A percentile compares a stretch with the other conserved stretches of the same genome.
phyloP scores from a whole-genome alignment of 2,113 vertebrate genomes.

The Brachirus orientalis region DNA sequence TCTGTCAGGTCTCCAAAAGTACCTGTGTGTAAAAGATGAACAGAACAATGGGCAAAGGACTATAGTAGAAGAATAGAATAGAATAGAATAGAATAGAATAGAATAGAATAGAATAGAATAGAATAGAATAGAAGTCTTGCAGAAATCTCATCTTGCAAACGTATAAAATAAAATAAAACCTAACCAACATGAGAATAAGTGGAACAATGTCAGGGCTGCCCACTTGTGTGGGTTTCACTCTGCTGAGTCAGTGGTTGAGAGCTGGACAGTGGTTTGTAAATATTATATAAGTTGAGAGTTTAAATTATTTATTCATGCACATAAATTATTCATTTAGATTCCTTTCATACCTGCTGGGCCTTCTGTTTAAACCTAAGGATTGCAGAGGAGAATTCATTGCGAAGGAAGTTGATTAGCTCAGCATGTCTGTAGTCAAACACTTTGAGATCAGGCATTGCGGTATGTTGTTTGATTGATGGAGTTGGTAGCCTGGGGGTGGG shows the following conservation, averaged over 20 bases:
- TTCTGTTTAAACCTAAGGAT: conserved; percentile 1
- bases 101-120: too few relatives aligned
- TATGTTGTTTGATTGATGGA: conserved; percentile 57
- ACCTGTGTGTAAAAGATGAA: conserved; percentile 6
- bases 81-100: too few relatives aligned
- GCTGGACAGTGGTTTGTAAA: too few relatives aligned
- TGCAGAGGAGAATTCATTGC: conserved; percentile 25
- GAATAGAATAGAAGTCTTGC: too few relatives aligned
- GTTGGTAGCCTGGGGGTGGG: conserved; percentile 9
- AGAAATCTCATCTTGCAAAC: too few relatives aligned
- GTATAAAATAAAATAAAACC: too few relatives aligned
- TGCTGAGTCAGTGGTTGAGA: too few relatives aligned
- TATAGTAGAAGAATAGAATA: too few relatives aligned
- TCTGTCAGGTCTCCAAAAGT: conserved; percentile 17
- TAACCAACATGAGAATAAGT: too few relatives aligned
- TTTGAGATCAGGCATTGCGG: conserved; percentile 48
- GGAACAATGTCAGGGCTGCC: too few relatives aligned
- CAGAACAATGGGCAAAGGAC: not conserved
- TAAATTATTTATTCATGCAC: not conserved
- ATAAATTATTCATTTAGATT: not conserved
- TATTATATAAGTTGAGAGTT: conserved; percentile 11
- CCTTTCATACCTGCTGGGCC: conserved; percentile 5
- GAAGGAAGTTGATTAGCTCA: conserved; percentile 40
- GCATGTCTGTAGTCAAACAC: conserved; percentile 24
- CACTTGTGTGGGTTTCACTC: too few relatives aligned